Conservation (phyloP, 2,888 invertebrate genomes). For the Strigamia transsilvanica region DNA sequence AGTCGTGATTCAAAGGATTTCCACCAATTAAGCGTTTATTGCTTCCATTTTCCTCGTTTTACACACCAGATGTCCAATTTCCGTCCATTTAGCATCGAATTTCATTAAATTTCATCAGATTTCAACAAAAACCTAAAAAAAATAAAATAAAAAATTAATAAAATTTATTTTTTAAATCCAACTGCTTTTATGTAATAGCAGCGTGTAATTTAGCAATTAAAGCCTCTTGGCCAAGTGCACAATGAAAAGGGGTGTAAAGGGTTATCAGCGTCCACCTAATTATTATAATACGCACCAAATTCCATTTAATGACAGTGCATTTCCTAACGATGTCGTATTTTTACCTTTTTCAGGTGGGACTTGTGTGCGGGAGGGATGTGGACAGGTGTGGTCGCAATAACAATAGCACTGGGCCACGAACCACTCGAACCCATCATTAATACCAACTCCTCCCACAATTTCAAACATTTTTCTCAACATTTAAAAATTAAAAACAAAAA, state of each 20-base stretch:
- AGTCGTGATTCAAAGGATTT: background rate
- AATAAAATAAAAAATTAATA: background rate
- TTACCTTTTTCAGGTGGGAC: conserved; percentile 32
- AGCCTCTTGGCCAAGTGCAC: conserved; percentile 42
- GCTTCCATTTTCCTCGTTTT: background rate
- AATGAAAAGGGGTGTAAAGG: conserved; percentile 37
- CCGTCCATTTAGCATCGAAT: background rate
- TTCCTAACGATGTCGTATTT: conserved; percentile 22
- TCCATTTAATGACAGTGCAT: conserved; percentile 42
- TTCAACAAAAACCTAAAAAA: background rate
- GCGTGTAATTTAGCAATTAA: conserved; percentile 44
- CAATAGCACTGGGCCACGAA: conserved; percentile 21
- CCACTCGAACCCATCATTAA: conserved; percentile 24
- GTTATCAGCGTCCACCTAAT: conserved; percentile 42
- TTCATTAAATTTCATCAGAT: background rate
- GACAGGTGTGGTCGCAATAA: conserved; percentile 34
- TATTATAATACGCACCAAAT: conserved; percentile 36
- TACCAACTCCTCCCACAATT: background rate
- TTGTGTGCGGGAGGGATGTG: conserved; percentile 39
- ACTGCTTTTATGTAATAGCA: background rate
- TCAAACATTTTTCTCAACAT: background rate
- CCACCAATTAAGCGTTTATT: background rate
- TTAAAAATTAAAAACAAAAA: background rate
- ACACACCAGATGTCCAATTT: background rate
- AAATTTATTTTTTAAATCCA: background rate